Percentiles rank a stretch among this genome's conserved stretches.
Conservation (phyloP, 2,888 invertebrate genomes). For the Rosalia funebris region DNA sequence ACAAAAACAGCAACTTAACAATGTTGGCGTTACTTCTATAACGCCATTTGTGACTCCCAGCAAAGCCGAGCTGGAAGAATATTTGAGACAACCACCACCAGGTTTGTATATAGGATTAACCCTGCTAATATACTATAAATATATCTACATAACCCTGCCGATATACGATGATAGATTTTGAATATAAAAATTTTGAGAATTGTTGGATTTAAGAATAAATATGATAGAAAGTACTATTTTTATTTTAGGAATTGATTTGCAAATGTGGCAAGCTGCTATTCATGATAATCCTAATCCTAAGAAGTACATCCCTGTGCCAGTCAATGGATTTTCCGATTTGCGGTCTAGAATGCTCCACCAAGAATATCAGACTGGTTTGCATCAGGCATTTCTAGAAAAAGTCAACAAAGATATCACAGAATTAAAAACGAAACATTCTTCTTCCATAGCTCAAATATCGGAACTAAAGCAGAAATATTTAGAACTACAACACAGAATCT, state of each 20-base stretch:
- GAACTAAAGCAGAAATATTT: slow-evolving; percentile 85
- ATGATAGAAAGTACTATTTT: no score
- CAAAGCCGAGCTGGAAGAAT: slow-evolving; percentile 84
- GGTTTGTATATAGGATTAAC: no score
- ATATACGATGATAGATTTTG: no score
- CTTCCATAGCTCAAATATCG: slow-evolving; percentile 81
- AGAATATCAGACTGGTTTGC: slow-evolving; percentile 83
- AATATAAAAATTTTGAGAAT: no score
- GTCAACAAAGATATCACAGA: slow-evolving; percentile 81
- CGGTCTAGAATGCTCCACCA: slow-evolving; percentile 86
- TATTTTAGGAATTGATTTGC: slow-evolving; percentile 85
- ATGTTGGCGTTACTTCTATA: slow-evolving; percentile 77
- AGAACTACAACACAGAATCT: slow-evolving; percentile 83
- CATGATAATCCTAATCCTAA: slow-evolving; percentile 93
- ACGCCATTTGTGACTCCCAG: slow-evolving; percentile 80
- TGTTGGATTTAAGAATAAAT: no score
- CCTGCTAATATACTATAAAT: no score
- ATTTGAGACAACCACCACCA: slow-evolving; percentile 89
- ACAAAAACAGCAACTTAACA: slow-evolving; percentile 77
- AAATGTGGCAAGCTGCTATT: slow-evolving; percentile 96
- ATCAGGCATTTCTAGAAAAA: slow-evolving; percentile 82
- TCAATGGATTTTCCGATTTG: slow-evolving; percentile 87
- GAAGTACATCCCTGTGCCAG: slow-evolving; percentile 91
- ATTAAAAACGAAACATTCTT: slow-evolving; percentile 83
- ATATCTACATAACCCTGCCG: no score